Base-by-base conservation (phyloP, 2,888 invertebrate genomes). In the Ypsolopha scabrella region DNA sequence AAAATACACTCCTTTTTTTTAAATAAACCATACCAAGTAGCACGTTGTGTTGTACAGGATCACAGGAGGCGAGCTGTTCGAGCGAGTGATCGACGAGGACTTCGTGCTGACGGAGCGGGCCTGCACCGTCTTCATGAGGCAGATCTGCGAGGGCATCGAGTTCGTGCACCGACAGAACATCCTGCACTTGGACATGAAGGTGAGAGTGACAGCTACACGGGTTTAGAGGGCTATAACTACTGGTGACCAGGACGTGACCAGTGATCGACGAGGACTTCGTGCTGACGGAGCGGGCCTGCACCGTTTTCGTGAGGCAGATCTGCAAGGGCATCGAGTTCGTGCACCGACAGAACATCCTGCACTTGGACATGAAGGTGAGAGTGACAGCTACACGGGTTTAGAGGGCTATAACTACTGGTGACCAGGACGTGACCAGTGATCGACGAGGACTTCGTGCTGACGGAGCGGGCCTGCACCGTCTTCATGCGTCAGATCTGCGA, bases 401-500 rank as follows among this genome's bases (percentile, higher is more conserved):
- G n/a, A n/a, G n/a, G n/a, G n/a, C n/a, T n/a, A n/a, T n/a, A n/a
- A n/a, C n/a, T n/a, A n/a, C n/a, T n/a, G n/a, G n/a, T n/a, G n/a
- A n/a, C n/a, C n/a, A n/a, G n/a, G n/a, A n/a, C n/a, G n/a, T n/a
- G 99, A 99, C 80, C 90, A 51, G 98, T 99, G 33, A 98, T 99
- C 57, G 98, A 98, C 68, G 99, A 99, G 68, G 98, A 98, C 79
- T 99, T 99, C 72, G 92, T 99, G 52, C 88, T 99, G 58, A 99
- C 99, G 0, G 99, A 99, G 79, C 92, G 95, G 57, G 95, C 97
- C 7, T 99, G 98, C 76, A 94, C 97, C 0, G 94, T 98, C 55
- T 99, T 99, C 76, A 95, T 99, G 90, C 88, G 98, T 39, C 99
- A 99, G 83, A 97, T 99, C 58, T 98, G 98, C 77, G 98, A 99